Conservation (phyloP, 2,888 invertebrate genomes). For the Tetragonula carbonaria region DNA sequence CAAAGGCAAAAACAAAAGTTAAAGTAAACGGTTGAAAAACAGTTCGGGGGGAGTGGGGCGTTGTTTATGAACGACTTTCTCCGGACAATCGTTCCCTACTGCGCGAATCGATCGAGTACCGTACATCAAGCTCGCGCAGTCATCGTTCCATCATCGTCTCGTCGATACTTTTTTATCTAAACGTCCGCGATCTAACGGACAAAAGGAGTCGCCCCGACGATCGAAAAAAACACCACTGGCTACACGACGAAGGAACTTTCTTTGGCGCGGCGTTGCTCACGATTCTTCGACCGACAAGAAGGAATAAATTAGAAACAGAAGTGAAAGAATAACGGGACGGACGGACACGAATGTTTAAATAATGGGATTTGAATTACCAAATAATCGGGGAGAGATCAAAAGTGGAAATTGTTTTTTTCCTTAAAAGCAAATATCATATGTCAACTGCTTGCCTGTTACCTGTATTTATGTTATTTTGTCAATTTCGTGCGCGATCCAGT, state of each 20-base stretch:
- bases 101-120: not conserved
- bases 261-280: slow-evolving; percentile 1
- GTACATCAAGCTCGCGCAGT: slow-evolving; percentile 4
- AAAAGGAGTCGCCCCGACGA: slow-evolving; percentile 2
- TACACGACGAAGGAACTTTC: not conserved
- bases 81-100: slow-evolving; percentile 8
- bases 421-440: not conserved
- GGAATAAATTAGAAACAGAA: slow-evolving; percentile 11
- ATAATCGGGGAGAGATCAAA: not conserved
- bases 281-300: not conserved
- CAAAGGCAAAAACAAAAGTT: not conserved
- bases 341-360: not conserved
- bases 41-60: not conserved
- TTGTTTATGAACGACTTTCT: slow-evolving; percentile 27
- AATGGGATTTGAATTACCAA: not conserved
- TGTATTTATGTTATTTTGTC: too few relatives aligned
- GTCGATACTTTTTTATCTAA: not conserved
- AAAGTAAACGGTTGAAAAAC: slow-evolving; percentile 19
- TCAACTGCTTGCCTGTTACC: not conserved
- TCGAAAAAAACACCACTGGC: slow-evolving; percentile 1
- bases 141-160: slow-evolving; percentile 19
- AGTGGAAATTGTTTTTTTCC: not conserved
- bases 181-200: slow-evolving; percentile 9
- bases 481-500: too few relatives aligned
- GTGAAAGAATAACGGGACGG: not conserved